A percentile compares a stretch with the other conserved stretches of the same genome.
phyloP scores from a whole-genome alignment of 2,113 vertebrate genomes.

The Grus americana region DNA sequence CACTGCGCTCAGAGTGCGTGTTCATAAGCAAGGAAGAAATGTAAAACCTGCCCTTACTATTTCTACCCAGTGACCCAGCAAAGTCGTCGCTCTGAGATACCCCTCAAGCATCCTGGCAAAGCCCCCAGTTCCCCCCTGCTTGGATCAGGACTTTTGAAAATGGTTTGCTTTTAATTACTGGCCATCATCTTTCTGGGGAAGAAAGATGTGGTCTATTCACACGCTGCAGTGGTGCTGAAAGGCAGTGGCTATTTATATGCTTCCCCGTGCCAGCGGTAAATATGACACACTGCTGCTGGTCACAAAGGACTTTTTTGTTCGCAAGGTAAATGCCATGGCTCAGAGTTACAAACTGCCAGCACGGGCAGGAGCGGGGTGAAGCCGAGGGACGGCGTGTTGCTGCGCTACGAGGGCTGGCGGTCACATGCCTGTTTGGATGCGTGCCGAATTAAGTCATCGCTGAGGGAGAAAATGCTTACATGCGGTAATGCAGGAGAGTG shows the following conservation, averaged over 20 bases:
- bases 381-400: accelerated
- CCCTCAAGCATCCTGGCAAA: neutral
- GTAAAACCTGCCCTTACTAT: neutral
- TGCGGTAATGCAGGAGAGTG: neutral
- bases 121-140: neutral
- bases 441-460: neutral
- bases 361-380: neutral
- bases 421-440: neutral
- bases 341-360: neutral
- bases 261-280: neutral
- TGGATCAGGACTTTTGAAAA: neutral
- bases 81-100: neutral
- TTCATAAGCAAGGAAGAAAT: neutral
- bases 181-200: neutral
- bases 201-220: accelerated
- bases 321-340: neutral
- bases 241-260: neutral
- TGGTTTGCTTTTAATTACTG: neutral
- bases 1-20: accelerated
- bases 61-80: neutral
- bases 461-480: neutral
- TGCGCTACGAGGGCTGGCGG: neutral
- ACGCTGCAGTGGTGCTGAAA: accelerated
- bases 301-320: neutral
- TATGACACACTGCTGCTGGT: slow-evolving; percentile 20